Conservation (phyloP, 92 coral and sea anemone genomes). For the Zoanthus gigantus region DNA sequence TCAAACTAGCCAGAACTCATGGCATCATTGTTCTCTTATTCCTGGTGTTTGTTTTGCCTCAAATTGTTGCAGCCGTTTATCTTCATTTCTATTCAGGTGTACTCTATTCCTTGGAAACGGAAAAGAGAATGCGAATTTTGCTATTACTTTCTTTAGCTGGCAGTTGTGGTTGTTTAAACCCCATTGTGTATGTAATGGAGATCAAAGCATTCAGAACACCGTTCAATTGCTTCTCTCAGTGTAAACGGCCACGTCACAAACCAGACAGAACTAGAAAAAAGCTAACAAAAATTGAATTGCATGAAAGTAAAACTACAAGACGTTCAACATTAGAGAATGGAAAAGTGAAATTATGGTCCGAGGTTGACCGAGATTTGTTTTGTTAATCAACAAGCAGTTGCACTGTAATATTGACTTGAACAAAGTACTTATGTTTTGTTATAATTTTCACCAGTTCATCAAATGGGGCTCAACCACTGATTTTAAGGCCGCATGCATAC, state of each 20-base stretch:
- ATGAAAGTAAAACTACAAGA: neutral
- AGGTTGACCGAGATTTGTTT: slow-evolving; percentile 13
- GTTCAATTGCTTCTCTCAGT: slow-evolving; percentile 7
- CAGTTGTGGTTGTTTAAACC: slow-evolving; percentile 35
- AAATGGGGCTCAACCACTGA: too few relatives aligned
- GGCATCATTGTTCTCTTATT: slow-evolving; percentile 1
- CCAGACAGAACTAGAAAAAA: neutral
- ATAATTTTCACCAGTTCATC: too few relatives aligned
- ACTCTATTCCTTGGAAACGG: slow-evolving; percentile 3
- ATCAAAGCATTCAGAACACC: slow-evolving; percentile 21
- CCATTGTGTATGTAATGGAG: slow-evolving; percentile 7
- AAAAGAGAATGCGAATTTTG: slow-evolving; percentile 26
- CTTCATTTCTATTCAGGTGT: slow-evolving; percentile 27
- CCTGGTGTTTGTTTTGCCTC: slow-evolving; percentile 16
- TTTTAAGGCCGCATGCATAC: too few relatives aligned
- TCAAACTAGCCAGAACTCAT: slow-evolving; percentile 24
- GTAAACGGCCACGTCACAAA: slow-evolving; percentile 7
- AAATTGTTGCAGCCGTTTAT: slow-evolving; percentile 10
- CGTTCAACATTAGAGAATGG: neutral
- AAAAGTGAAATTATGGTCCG: slow-evolving; percentile 35
- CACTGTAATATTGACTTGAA: too few relatives aligned
- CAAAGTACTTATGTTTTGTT: too few relatives aligned
- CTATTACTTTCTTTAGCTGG: slow-evolving; percentile 22
- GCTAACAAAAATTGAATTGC: neutral
- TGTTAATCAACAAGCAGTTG: neutral